These are phyloP conservation scores for Darevskia mixta DNA, from an alignment of 2,797 vertebrate genomes.

Conservation along the genomic window DNA sequence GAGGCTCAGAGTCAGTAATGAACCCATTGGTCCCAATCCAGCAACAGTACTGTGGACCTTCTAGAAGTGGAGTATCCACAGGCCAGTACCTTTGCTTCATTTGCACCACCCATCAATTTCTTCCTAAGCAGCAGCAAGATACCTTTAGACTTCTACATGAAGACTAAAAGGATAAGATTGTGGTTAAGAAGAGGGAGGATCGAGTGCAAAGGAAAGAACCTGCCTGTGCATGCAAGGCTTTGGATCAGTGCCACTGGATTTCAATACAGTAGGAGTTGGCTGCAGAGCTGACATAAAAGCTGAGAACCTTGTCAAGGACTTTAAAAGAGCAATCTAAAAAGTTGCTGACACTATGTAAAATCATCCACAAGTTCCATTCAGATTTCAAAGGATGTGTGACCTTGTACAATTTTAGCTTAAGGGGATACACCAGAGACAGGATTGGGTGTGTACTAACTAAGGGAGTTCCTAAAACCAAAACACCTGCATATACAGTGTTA, in stretches of 20 bases:
- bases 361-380: neutral
- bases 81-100: neutral
- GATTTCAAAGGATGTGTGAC: slow-evolving; percentile 13
- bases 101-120: neutral
- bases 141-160: neutral
- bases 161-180: neutral
- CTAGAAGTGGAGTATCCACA: neutral
- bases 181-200: neutral
- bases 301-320: neutral
- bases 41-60: neutral
- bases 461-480: neutral
- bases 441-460: neutral
- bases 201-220: neutral
- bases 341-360: slow-evolving; percentile 12
- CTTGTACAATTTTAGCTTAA: slow-evolving; percentile 1
- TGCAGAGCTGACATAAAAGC: neutral
- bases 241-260: slow-evolving; percentile 5
- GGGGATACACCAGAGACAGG: neutral
- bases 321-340: neutral
- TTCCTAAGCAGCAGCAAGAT: neutral
- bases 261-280: slow-evolving; percentile 8
- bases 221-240: slow-evolving; percentile 12
- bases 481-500: neutral
- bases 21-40: neutral
- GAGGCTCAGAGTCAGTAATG: neutral